Conservation (phyloP, 2,888 invertebrate genomes). For the Mythimna lalbum region DNA sequence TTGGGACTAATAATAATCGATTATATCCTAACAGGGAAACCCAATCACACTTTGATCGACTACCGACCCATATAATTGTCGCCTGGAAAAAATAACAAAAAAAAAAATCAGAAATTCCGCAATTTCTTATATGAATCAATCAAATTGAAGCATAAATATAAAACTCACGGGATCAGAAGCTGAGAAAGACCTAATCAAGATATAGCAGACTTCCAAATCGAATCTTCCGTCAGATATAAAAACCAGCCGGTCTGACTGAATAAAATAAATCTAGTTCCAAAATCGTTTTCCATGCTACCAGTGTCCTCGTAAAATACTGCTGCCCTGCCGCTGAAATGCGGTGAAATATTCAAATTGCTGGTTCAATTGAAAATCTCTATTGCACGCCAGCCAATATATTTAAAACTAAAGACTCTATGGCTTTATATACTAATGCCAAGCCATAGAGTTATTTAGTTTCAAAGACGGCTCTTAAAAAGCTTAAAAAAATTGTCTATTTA, state of each 20-base stretch:
- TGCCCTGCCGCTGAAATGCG: conserved; percentile 57
- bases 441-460: too few species aligned
- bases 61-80: conserved; percentile 37
- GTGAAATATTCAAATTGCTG: conserved; percentile 67
- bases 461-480: too few species aligned
- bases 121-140: conserved; percentile 36
- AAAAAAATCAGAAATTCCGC: not conserved
- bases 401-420: conserved; percentile 30
- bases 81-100: conserved; percentile 28
- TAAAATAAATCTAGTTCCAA: conserved; percentile 62
- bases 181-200: conserved; percentile 48
- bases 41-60: conserved; percentile 37
- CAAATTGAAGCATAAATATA: conserved; percentile 41
- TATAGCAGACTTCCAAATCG: conserved; percentile 47
- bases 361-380: conserved; percentile 64
- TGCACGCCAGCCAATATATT: conserved; percentile 50
- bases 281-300: conserved; percentile 52
- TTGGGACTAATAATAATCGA: conserved; percentile 53
- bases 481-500: too few species aligned
- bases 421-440: not conserved
- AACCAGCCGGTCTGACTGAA: conserved; percentile 60
- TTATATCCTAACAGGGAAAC: conserved; percentile 31
- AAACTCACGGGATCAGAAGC: conserved; percentile 44
- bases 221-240: conserved; percentile 57
- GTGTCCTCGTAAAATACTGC: conserved; percentile 65